Conservation (phyloP, 2,888 invertebrate species). For the Notocelia uddmanniana region DNA sequence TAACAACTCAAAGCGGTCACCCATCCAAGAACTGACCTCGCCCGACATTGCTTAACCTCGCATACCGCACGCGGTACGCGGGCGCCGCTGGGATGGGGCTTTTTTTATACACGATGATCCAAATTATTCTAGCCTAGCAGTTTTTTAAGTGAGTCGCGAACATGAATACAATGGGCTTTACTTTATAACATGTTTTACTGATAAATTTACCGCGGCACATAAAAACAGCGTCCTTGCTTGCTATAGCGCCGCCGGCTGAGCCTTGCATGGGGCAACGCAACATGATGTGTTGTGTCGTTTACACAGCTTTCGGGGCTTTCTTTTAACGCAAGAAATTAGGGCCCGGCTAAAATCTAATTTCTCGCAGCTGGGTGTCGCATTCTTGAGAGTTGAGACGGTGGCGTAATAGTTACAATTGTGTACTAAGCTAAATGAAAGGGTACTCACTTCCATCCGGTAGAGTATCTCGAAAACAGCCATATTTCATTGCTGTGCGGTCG, state of each 20-base stretch:
- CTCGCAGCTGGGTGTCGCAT: background rate
- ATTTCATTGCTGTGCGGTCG: slow-evolving; percentile 96
- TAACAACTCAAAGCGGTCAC: too few species aligned
- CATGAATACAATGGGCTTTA: background rate
- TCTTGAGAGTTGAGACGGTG: background rate
- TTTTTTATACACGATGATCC: too few species aligned
- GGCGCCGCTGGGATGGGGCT: too few species aligned
- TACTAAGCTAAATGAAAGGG: slow-evolving; percentile 52
- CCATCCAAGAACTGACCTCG: too few species aligned
- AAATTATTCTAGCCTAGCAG: background rate
- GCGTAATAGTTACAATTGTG: slow-evolving; percentile 18
- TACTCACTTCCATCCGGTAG: slow-evolving; percentile 96
- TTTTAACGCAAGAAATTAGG: slow-evolving; percentile 3
- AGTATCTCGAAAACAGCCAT: slow-evolving; percentile 99
- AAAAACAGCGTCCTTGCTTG: background rate
- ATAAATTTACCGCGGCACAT: background rate
- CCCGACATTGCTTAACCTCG: too few species aligned
- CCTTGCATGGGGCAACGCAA: slow-evolving; percentile 57
- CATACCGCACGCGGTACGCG: too few species aligned
- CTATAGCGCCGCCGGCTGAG: background rate
- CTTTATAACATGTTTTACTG: background rate
- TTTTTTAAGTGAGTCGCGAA: background rate
- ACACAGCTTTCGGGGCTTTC: slow-evolving; percentile 60
- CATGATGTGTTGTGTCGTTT: slow-evolving; percentile 74
- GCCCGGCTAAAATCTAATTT: background rate